A percentile compares a stretch with the other conserved stretches of the same genome.
These are phyloP conservation scores for Drosophila chauvacae DNA, from an alignment of 1,140 invertebrate genomes.

Conservation along the genomic window DNA sequence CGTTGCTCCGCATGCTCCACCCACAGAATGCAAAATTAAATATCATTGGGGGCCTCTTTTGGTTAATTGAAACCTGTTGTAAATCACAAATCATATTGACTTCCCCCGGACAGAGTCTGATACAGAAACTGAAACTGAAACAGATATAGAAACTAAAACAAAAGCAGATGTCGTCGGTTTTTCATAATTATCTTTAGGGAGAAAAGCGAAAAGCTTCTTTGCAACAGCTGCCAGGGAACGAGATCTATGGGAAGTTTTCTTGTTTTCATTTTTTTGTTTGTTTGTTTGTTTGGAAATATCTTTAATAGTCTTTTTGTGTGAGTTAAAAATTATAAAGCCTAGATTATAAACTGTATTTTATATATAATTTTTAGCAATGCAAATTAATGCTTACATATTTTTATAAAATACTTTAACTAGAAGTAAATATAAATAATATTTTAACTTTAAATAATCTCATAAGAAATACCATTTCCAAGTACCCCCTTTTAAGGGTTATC, in stretches of 20 bases:
- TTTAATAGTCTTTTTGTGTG: background rate
- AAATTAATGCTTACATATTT: too few species aligned
- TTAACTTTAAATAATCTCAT: background rate
- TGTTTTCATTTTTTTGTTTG: background rate
- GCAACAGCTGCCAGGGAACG: constrained; percentile 8
- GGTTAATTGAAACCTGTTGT: constrained; percentile 57
- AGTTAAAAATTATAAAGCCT: background rate
- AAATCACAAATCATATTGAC: constrained; percentile 58
- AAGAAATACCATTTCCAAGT: too few species aligned
- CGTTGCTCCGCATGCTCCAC: background rate
- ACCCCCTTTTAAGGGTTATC: background rate
- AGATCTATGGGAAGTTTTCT: constrained; percentile 15
- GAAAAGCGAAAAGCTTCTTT: constrained; percentile 14
- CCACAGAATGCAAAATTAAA: constrained; percentile 37
- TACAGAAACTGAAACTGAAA: background rate
- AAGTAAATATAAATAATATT: too few species aligned
- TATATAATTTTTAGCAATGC: background rate
- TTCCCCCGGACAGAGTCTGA: background rate
- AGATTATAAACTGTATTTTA: background rate
- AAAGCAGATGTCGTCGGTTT: constrained; percentile 42
- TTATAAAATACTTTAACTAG: too few species aligned
- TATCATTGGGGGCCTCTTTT: constrained; percentile 25
- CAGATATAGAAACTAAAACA: constrained; percentile 29
- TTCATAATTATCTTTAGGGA: constrained; percentile 27
- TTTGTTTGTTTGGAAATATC: background rate